Evolutionary conservation across 1,140 invertebrate species (phyloP).

Genomic region (Ceratina calcarata): DNA sequence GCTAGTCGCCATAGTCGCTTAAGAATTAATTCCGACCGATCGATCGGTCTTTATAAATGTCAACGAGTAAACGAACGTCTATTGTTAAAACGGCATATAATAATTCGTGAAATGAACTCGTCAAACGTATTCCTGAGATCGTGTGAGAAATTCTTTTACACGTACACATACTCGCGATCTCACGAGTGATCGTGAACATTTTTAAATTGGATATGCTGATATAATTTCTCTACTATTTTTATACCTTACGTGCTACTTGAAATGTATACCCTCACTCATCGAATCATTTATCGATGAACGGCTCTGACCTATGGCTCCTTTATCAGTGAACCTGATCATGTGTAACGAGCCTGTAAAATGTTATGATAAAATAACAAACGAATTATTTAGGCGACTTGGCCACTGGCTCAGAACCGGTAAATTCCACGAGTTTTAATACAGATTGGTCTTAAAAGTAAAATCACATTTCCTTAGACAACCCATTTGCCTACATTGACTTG

Average conservation of each 20-base stretch:
- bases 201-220: slow-evolving; percentile 4
- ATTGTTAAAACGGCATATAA: neutral
- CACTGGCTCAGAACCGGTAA: slow-evolving; percentile 51
- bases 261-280: neutral
- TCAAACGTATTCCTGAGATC: slow-evolving; percentile 38
- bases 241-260: slow-evolving; percentile 7
- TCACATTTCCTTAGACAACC: slow-evolving; percentile 55
- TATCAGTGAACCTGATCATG: neutral
- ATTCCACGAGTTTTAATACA: slow-evolving; percentile 47
- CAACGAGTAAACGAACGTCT: neutral
- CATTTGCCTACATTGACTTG: slow-evolving; percentile 35
- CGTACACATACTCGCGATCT: slow-evolving; percentile 1
- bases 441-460: slow-evolving; percentile 62
- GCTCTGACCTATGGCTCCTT: slow-evolving; percentile 2
- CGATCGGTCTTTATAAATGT: neutral
- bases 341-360: neutral
- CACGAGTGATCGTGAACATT: slow-evolving; percentile 4
- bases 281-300: slow-evolving; percentile 7
- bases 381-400: slow-evolving; percentile 39
- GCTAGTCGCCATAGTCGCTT: slow-evolving; percentile 45
- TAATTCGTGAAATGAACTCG: slow-evolving; percentile 7
- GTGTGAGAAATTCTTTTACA: slow-evolving; percentile 7
- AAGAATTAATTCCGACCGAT: slow-evolving; percentile 5
- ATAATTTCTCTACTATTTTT: neutral
- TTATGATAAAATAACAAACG: slow-evolving; percentile 34